Evolutionary conservation across 1,140 invertebrate species (phyloP).

Genomic region (Sinella curviseta): DNA sequence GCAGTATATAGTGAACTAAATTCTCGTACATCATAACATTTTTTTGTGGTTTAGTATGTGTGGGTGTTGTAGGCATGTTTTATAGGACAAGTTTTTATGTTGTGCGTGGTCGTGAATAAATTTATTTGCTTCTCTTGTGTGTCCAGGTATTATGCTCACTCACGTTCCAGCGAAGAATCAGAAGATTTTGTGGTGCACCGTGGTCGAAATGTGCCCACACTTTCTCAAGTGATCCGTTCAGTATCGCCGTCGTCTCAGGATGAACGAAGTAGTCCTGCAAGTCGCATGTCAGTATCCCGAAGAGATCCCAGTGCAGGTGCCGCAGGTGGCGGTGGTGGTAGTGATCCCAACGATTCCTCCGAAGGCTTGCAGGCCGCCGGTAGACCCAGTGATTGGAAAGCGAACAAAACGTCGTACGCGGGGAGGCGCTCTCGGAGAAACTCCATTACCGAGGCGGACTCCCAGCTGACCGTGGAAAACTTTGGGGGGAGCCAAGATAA

Average conservation of each 20-base stretch:
- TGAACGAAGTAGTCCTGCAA: constrained; percentile 49
- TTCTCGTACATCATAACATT: background rate
- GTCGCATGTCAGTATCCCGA: constrained; percentile 48
- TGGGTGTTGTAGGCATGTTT: background rate
- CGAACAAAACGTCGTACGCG: constrained; percentile 66
- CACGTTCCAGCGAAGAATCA: constrained; percentile 47
- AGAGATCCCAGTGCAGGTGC: constrained; percentile 32
- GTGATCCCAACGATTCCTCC: constrained; percentile 33
- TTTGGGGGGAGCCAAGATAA: constrained; percentile 80
- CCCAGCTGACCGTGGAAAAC: constrained; percentile 84
- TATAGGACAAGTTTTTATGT: background rate
- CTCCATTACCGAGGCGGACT: constrained; percentile 78
- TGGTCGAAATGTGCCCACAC: constrained; percentile 72
- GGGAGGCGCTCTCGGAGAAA: constrained; percentile 78
- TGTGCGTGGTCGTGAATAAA: background rate
- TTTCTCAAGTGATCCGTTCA: constrained; percentile 63
- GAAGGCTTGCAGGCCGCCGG: constrained; percentile 65
- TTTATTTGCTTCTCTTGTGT: background rate
- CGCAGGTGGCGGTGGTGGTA: background rate
- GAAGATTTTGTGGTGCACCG: constrained; percentile 79
- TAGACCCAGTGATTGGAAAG: constrained; percentile 79
- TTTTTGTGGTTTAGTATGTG: background rate
- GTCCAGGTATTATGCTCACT: constrained; percentile 46
- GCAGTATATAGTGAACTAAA: background rate
- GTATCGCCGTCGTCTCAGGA: constrained; percentile 55